phyloP scores from a whole-genome alignment of 1,140 invertebrate species.

The Solen grandis region DNA sequence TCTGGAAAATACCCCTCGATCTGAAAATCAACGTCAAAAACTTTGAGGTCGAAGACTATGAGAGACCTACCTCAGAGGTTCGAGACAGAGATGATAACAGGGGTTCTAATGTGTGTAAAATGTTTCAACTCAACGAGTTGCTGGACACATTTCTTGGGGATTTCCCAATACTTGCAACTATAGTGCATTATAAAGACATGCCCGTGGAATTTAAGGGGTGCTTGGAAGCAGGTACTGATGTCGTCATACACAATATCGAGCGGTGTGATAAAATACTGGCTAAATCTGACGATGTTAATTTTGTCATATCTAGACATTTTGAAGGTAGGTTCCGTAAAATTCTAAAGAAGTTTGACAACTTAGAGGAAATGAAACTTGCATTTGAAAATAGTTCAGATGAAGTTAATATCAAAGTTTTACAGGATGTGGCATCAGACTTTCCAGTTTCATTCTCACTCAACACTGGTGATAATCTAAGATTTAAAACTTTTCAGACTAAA shows the following conservation, averaged over 20 bases:
- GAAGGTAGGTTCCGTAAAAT: conserved; percentile 37
- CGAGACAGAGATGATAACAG: not conserved
- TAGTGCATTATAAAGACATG: conserved; percentile 55
- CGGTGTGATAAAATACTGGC: conserved; percentile 44
- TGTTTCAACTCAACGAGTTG: conserved; percentile 46
- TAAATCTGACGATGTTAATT: conserved; percentile 23
- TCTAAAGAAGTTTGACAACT: conserved; percentile 17
- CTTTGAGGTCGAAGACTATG: conserved; percentile 29
- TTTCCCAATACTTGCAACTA: conserved; percentile 43
- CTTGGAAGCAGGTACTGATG: conserved; percentile 25
- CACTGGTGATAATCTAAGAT: conserved; percentile 45
- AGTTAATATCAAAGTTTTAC: conserved; percentile 35
- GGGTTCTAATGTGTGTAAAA: conserved; percentile 7
- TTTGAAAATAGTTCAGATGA: conserved; percentile 31
- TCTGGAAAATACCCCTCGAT: conserved; percentile 38
- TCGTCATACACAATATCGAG: conserved; percentile 49
- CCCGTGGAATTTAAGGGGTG: conserved; percentile 44
- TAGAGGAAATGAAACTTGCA: conserved; percentile 10
- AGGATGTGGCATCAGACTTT: conserved; percentile 51
- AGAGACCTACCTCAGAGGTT: conserved; percentile 3
- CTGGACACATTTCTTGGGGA: conserved; percentile 47
- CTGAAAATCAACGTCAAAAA: conserved; percentile 43
- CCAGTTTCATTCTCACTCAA: conserved; percentile 40
- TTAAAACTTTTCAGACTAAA: conserved; percentile 45
- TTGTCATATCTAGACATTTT: conserved; percentile 31